Evolutionary conservation across 35 echinoderm and acorn worm species (phyloP), one percentile per base, ranked within the genome.

Genomic region (Amphiura filiformis): DNA sequence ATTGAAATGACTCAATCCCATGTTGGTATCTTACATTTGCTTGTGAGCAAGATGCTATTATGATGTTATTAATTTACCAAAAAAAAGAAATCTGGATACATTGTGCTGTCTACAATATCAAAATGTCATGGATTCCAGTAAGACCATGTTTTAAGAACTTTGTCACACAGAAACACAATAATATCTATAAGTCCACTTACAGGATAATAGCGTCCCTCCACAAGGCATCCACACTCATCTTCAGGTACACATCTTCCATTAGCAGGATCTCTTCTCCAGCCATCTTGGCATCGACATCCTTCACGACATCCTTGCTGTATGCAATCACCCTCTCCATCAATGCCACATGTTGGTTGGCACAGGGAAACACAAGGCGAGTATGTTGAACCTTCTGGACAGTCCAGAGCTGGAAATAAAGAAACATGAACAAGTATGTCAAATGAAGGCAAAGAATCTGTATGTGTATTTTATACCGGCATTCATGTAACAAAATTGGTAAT

Each of bases 341-440:
- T 76, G 18, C 70, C 42, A 33, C 92, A 94, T n/a, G 87, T 94
- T 15, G 61, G 41, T 44, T 87, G 87, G 52, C 92, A 94, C 1
- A 39, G 76, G 36, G 44, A 39, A 11, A 41, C 92, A 78, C 88
- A 90, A 0, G 49, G 31, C n/a, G 76, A 81, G 57, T 94, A 94
- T 20, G 75, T 52, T 31, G 37, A 65, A 28, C 84, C 92, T 23
- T 38, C 87, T 14, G 92, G 92, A 44, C 92, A 94, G 7, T 41
- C 18, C 33, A 94, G 57, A 15, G 87, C 92, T 94, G 49, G 22
- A 36, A n/a, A n/a, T n/a, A n/a, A n/a, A n/a, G n/a, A n/a, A n/a
- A n/a, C n/a, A n/a, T n/a, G n/a, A n/a, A n/a, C n/a, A n/a, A n/a
- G n/a, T n/a, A n/a, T n/a, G n/a, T n/a, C n/a, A n/a, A n/a, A n/a